phyloP scores from a whole-genome alignment of 2,888 invertebrate species.

The Litoditis marina region DNA sequence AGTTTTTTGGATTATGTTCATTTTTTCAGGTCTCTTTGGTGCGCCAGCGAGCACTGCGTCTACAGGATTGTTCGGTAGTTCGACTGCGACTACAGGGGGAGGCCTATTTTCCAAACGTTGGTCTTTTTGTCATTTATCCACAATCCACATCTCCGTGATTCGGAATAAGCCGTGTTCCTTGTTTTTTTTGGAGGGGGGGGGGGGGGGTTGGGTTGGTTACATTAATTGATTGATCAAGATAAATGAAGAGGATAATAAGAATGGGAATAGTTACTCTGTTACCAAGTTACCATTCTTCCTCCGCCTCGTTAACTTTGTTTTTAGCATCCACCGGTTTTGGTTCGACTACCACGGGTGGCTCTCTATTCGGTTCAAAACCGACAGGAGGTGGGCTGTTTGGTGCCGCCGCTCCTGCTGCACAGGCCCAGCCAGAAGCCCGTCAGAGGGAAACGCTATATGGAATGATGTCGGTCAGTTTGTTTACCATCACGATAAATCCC shows the following conservation, averaged over 20 bases:
- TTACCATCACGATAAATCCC: accelerated
- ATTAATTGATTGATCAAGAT: too few relatives aligned
- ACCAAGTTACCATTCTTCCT: too few relatives aligned
- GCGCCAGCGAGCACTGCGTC: slow-evolving; percentile 1
- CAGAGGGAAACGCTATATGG: slow-evolving; percentile 14
- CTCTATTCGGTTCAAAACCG: slow-evolving; percentile 16
- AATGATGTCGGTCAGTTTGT: slow-evolving; percentile 15
- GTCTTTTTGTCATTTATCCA: too few relatives aligned
- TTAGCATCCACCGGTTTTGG: slow-evolving; percentile 8
- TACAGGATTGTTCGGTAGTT: slow-evolving; percentile 10
- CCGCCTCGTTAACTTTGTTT: too few relatives aligned
- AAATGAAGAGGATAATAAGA: too few relatives aligned
- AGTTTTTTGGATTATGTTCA: too few relatives aligned
- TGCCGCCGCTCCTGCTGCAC: slow-evolving; percentile 1
- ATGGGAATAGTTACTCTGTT: too few relatives aligned
- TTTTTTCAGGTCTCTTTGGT: slow-evolving; percentile 13
- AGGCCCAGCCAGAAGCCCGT: slow-evolving; percentile 8
- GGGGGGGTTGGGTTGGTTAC: too few relatives aligned
- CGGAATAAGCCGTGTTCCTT: too few relatives aligned
- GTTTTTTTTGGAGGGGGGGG: too few relatives aligned
- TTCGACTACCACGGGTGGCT: slow-evolving; percentile 1
- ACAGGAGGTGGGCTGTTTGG: slow-evolving; percentile 19
- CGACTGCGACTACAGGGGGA: background rate
- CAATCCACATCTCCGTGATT: too few relatives aligned
- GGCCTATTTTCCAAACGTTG: background rate